Conservation (phyloP, 2,113 vertebrate genomes). For the Pardalotus punctatus region DNA sequence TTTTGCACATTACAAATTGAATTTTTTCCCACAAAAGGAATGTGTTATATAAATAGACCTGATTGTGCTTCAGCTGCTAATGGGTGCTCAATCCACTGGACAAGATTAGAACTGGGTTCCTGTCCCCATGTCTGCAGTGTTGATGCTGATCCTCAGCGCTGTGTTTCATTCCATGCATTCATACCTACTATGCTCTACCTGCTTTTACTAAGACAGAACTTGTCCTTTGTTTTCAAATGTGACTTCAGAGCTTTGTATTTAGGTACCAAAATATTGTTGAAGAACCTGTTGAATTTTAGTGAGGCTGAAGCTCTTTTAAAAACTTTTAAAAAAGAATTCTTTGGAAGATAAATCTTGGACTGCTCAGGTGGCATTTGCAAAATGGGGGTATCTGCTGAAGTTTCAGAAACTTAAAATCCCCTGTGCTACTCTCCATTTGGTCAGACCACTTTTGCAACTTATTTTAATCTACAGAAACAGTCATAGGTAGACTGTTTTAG, state of each 20-base stretch:
- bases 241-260: background rate
- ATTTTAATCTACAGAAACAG: background rate
- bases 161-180: background rate
- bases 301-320: background rate
- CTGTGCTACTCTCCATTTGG: background rate
- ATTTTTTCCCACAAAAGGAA: background rate
- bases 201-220: background rate
- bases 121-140: background rate
- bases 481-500: background rate
- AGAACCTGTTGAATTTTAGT: background rate
- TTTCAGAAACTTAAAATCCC: background rate
- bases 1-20: background rate
- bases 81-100: background rate
- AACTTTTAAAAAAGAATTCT: background rate
- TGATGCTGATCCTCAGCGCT: background rate
- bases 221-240: background rate
- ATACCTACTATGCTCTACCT: background rate
- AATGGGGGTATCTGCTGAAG: background rate
- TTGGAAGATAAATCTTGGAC: background rate
- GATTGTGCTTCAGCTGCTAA: background rate
- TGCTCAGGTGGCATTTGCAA: background rate
- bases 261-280: background rate
- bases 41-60: background rate
- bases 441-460: background rate
- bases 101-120: background rate